phyloP scores from a whole-genome alignment of 2,888 invertebrate species.

The Cryptocheilus praepositus region DNA sequence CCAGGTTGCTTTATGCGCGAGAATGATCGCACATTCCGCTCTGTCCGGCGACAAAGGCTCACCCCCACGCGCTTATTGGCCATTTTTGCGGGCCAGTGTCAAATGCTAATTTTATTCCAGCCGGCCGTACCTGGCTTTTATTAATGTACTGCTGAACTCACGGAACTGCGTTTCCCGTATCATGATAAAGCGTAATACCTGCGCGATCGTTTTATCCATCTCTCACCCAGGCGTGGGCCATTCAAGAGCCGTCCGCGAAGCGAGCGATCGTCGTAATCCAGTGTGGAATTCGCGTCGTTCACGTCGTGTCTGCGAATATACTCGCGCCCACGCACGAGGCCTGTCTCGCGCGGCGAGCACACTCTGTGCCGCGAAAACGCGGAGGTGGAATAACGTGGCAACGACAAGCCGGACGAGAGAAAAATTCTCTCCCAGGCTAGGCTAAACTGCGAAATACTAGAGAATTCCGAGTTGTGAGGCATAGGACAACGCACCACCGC shows the following conservation, averaged over 20 bases:
- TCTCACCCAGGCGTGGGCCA: conserved; percentile 35
- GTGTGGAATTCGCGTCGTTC: conserved; percentile 43
- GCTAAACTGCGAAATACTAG: conserved; percentile 29
- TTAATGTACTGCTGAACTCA: conserved; percentile 11
- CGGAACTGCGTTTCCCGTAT: conserved; percentile 5
- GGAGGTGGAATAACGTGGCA: conserved; percentile 12
- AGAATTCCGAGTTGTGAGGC: conserved; percentile 20
- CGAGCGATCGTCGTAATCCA: conserved; percentile 42
- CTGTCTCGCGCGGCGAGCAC: conserved; percentile 36
- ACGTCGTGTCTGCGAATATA: conserved; percentile 41
- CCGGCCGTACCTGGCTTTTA: too few species aligned
- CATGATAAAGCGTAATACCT: conserved; percentile 36
- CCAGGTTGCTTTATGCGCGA: too few species aligned
- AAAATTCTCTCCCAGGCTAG: neutral
- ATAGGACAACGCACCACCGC: neutral
- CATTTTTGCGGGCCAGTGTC: too few species aligned
- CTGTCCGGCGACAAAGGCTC: too few species aligned
- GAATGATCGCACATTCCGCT: too few species aligned
- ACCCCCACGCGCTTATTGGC: too few species aligned
- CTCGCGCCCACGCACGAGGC: conserved; percentile 37
- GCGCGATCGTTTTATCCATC: conserved; percentile 11
- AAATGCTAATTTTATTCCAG: too few species aligned
- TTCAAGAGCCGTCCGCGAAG: conserved; percentile 34
- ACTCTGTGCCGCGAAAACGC: conserved; percentile 34
- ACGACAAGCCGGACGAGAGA: conserved; percentile 6